Percentiles rank a stretch among this genome's conserved stretches.
Conservation (phyloP, 2,888 invertebrate species). For the Hyposoter dolosus region DNA sequence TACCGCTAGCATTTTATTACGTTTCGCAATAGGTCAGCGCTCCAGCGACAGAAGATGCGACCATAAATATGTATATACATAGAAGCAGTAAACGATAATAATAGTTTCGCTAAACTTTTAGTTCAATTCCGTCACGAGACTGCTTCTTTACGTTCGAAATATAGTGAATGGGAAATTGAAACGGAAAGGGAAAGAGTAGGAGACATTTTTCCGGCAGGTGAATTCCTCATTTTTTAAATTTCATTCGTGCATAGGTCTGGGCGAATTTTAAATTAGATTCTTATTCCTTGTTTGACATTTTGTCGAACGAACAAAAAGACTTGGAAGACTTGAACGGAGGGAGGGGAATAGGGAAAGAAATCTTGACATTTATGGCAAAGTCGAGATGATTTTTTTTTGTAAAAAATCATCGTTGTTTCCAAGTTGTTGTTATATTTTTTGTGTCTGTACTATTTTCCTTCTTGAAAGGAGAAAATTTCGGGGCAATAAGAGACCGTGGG, state of each 20-base stretch:
- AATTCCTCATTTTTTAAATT: not conserved
- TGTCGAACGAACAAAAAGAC: not conserved
- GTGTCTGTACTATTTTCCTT: not conserved
- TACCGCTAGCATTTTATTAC: conserved; percentile 77
- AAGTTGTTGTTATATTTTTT: conserved; percentile 1
- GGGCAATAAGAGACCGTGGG: not conserved
- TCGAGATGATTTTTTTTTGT: conserved; percentile 6
- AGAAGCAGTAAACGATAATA: not conserved
- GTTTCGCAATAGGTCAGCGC: conserved; percentile 81
- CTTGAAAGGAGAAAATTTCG: not conserved
- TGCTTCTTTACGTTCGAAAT: not conserved
- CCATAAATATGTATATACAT: conserved; percentile 25
- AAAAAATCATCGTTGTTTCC: not conserved
- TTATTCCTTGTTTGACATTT: conserved; percentile 27
- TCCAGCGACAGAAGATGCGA: conserved; percentile 42
- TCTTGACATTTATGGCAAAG: conserved; percentile 42
- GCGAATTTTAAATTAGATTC: not conserved
- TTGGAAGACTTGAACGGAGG: not conserved
- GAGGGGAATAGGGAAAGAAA: conserved; percentile 22
- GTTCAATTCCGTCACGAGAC: conserved; percentile 24
- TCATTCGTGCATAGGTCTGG: not conserved
- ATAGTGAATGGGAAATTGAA: conserved; percentile 18
- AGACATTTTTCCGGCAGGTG: not conserved
- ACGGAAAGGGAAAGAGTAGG: not conserved
- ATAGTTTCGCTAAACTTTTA: conserved; percentile 1